Evolutionary conservation across 2,113 vertebrate genomes (phyloP).

Genomic region (Andinoacara biseriatus): DNA sequence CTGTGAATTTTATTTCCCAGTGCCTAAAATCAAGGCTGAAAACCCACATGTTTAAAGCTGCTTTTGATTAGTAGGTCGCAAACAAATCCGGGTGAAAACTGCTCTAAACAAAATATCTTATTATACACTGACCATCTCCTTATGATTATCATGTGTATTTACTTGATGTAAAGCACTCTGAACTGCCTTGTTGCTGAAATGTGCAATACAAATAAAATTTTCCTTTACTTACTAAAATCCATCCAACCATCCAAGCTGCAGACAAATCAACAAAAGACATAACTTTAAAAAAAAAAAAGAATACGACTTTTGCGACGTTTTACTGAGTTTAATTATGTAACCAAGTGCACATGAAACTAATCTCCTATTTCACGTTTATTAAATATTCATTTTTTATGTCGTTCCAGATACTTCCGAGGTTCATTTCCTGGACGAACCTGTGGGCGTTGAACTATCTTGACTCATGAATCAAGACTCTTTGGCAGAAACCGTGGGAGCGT

Average conservation of each 20-base stretch:
- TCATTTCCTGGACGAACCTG: background rate
- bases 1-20: too few relatives aligned
- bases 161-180: too few relatives aligned
- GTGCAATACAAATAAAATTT: too few relatives aligned
- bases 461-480: background rate
- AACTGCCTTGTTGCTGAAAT: too few relatives aligned
- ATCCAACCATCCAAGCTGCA: background rate
- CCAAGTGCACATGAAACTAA: background rate
- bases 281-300: background rate
- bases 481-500: conserved; percentile 51
- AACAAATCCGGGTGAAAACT: too few relatives aligned
- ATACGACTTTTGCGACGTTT: background rate
- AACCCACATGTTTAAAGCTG: too few relatives aligned
- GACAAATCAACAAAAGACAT: background rate
- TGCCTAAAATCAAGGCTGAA: background rate
- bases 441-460: conserved; percentile 53
- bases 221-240: too few relatives aligned
- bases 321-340: background rate
- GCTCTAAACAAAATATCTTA: too few relatives aligned
- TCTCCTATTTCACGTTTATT: background rate
- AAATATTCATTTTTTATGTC: background rate
- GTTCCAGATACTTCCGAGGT: background rate
- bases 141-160: too few relatives aligned
- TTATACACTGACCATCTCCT: too few relatives aligned
- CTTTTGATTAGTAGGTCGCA: too few relatives aligned